phyloP scores from a whole-genome alignment of 2,888 invertebrate genomes.

The Epirrita christyi region DNA sequence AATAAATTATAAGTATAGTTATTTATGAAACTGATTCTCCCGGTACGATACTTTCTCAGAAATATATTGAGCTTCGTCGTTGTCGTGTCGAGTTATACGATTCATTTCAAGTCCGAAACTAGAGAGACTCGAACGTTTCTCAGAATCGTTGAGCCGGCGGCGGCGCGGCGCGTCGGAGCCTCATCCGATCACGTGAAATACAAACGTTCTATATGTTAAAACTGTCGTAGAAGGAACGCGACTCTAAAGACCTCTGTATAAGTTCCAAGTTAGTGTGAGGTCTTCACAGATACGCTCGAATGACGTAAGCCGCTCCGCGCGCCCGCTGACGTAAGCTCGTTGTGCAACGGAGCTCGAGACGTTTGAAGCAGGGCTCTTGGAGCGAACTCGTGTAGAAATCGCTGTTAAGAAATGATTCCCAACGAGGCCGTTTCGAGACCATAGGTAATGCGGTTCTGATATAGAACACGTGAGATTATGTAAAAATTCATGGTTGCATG shows the following conservation, averaged over 20 bases:
- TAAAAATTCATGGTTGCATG: background rate
- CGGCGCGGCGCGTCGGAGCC: conserved; percentile 76
- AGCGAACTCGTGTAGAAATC: conserved; percentile 80
- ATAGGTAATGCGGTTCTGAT: conserved; percentile 34
- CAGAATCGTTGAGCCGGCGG: conserved; percentile 81
- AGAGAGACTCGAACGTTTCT: conserved; percentile 79
- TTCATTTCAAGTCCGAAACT: conserved; percentile 81
- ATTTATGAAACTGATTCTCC: conserved; percentile 35
- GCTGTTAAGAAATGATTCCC: conserved; percentile 75
- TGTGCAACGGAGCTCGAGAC: conserved; percentile 82
- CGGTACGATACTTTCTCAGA: conserved; percentile 48
- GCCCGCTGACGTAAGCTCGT: conserved; percentile 84
- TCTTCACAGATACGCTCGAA: conserved; percentile 64
- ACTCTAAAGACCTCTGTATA: conserved; percentile 57
- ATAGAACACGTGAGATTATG: conserved; percentile 3
- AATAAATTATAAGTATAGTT: conserved; percentile 3
- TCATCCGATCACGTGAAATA: conserved; percentile 68
- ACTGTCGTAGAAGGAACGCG: conserved; percentile 51
- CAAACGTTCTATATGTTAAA: conserved; percentile 80
- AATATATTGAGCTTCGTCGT: conserved; percentile 54
- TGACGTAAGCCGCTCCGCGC: conserved; percentile 82
- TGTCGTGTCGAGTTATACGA: conserved; percentile 60
- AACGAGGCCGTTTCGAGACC: conserved; percentile 69
- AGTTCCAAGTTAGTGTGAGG: conserved; percentile 66
- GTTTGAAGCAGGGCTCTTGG: conserved; percentile 78